A percentile compares a stretch with the other conserved stretches of the same genome.
phyloP scores from a whole-genome alignment of 2,888 invertebrate genomes.

The Odontothrips loti region DNA sequence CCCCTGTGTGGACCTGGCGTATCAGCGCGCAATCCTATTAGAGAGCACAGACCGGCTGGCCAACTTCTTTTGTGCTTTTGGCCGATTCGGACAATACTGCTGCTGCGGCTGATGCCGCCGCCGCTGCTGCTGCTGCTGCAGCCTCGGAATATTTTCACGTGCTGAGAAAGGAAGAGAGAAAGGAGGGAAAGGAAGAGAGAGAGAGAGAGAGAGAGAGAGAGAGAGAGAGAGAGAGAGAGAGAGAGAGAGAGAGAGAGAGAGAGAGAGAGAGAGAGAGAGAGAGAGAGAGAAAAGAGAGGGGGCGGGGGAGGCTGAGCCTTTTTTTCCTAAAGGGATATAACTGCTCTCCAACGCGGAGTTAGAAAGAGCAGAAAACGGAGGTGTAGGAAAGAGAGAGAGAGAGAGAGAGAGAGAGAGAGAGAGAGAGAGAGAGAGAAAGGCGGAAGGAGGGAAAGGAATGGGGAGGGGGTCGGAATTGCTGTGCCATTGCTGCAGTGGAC shows the following conservation, averaged over 20 bases:
- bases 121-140: too few species aligned
- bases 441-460: not conserved
- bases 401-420: not conserved
- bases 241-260: constrained; percentile 1
- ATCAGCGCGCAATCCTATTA: constrained; percentile 11
- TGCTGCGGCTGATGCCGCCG: too few species aligned
- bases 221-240: not conserved
- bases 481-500: too few species aligned
- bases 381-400: not conserved
- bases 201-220: constrained; percentile 5
- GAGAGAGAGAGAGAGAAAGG: not conserved
- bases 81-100: not conserved
- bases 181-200: not conserved
- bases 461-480: too few species aligned
- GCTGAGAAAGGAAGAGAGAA: not conserved
- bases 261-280: not conserved
- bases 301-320: too few species aligned
- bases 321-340: too few species aligned
- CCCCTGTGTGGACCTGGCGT: not conserved
- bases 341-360: too few species aligned
- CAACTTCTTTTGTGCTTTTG: not conserved
- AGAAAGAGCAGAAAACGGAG: too few species aligned
- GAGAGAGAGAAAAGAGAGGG: not conserved
- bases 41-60: not conserved
- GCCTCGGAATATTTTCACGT: not conserved